phyloP scores from a whole-genome alignment of 2,888 invertebrate species.

The Drosophila demipolita region DNA sequence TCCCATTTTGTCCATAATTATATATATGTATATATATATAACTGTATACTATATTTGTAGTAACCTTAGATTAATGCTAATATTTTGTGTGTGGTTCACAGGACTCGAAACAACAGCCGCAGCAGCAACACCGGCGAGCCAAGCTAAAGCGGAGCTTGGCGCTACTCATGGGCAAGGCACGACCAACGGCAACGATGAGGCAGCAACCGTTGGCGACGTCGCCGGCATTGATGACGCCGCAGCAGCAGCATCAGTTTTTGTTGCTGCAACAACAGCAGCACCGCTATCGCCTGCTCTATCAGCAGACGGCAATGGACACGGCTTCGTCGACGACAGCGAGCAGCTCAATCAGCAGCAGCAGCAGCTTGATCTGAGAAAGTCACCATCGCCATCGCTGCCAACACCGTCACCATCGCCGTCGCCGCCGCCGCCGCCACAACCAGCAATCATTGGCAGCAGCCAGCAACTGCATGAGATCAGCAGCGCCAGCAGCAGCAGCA shows the following conservation, averaged over 20 bases:
- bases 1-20: constrained; percentile 34
- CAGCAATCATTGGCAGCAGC: constrained; percentile 20
- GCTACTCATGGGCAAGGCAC: constrained; percentile 70
- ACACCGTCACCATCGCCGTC: constrained; percentile 22
- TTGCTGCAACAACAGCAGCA: constrained; percentile 74
- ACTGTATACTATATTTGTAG: not conserved
- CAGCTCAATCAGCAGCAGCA: constrained; percentile 57
- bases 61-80: constrained; percentile 9
- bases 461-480: constrained; percentile 50
- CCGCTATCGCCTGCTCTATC: constrained; percentile 75
- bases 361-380: constrained; percentile 71
- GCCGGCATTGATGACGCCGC: constrained; percentile 57
- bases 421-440: constrained; percentile 7
- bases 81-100: constrained; percentile 53
- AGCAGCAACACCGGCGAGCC: constrained; percentile 75
- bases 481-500: constrained; percentile 72
- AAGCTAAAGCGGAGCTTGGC: constrained; percentile 82
- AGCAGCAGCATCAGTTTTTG: constrained; percentile 72
- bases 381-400: constrained; percentile 26
- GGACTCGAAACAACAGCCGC: constrained; percentile 66
- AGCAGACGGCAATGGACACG: constrained; percentile 76
- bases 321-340: constrained; percentile 65
- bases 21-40: not conserved
- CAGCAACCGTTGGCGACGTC: constrained; percentile 29
- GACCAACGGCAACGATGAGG: constrained; percentile 25